Conservation (phyloP, 2,797 vertebrate genomes). For the Borostomias antarcticus region DNA sequence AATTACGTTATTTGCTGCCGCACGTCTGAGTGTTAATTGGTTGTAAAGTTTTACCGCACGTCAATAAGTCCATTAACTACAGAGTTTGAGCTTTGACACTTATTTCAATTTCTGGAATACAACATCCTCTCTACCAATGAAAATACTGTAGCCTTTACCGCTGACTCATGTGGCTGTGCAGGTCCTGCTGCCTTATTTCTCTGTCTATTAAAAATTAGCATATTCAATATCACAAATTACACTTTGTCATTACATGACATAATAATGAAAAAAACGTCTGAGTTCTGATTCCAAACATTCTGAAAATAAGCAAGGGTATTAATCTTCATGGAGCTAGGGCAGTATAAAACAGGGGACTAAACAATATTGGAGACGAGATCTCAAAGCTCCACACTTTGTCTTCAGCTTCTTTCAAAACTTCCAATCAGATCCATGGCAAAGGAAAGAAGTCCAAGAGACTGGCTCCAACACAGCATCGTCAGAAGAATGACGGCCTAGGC, state of each 20-base stretch:
- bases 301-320: not conserved
- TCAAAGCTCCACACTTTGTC: slow-evolving; percentile 30
- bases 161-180: not conserved
- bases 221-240: too few relatives aligned
- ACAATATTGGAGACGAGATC: slow-evolving; percentile 44
- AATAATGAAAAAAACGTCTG: too few relatives aligned
- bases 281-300: not conserved
- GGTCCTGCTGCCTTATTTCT: too few relatives aligned
- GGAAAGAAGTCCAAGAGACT: slow-evolving; percentile 13
- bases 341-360: slow-evolving; percentile 23
- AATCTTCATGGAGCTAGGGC: not conserved
- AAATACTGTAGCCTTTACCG: not conserved
- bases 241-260: too few relatives aligned
- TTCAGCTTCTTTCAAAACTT: slow-evolving; percentile 30
- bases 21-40: slow-evolving; percentile 50
- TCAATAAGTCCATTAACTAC: slow-evolving; percentile 50
- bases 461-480: slow-evolving; percentile 15
- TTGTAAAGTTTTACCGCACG: slow-evolving; percentile 49
- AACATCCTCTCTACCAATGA: not conserved
- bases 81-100: slow-evolving; percentile 16
- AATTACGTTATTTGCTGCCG: slow-evolving; percentile 46
- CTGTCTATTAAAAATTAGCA: too few relatives aligned
- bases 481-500: slow-evolving; percentile 33
- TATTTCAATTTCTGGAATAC: not conserved
- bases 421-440: slow-evolving; percentile 33